Percentiles rank a stretch among this genome's conserved stretches.
Evolutionary conservation across 2,113 vertebrate genomes (phyloP).

Genomic region (Nycticorax nycticorax): DNA sequence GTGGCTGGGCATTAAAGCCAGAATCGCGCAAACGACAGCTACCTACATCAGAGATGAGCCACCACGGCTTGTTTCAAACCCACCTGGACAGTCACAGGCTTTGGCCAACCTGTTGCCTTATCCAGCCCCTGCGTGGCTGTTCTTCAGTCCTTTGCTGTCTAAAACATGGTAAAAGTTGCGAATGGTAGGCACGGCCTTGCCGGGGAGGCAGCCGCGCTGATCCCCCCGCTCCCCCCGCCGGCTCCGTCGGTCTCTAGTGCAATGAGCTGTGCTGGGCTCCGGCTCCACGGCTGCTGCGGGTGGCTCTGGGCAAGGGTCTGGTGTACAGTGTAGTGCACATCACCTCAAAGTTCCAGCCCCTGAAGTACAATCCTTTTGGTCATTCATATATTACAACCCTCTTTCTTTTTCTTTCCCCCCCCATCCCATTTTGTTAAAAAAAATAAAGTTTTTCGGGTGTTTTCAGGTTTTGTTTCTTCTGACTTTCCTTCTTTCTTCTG

Average conservation of each 20-base stretch:
- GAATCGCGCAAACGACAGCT: rapidly evolving
- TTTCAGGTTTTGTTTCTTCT: slow-evolving; percentile 14
- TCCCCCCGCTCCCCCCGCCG: neutral
- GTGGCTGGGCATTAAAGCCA: neutral
- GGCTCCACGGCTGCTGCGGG: neutral
- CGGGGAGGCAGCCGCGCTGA: neutral
- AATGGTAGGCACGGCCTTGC: neutral
- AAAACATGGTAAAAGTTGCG: neutral
- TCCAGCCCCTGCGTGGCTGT: neutral
- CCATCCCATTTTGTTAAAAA: slow-evolving; percentile 73
- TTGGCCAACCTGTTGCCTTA: neutral
- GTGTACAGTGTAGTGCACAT: slow-evolving; percentile 69
- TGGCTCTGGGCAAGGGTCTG: slow-evolving; percentile 11
- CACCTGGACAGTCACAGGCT: neutral
- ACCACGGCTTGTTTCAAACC: neutral
- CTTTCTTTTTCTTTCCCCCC: neutral
- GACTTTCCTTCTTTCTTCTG: slow-evolving; percentile 38
- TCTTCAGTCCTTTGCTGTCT: neutral
- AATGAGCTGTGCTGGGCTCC: neutral
- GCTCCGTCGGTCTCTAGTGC: slow-evolving; percentile 19
- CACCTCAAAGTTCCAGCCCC: slow-evolving; percentile 91
- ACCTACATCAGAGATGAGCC: neutral
- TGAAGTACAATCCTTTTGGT: slow-evolving; percentile 83
- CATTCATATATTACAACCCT: slow-evolving; percentile 74
- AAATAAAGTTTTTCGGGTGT: slow-evolving; percentile 58